A percentile compares a stretch with the other conserved stretches of the same genome.
Conservation (phyloP, 2,797 vertebrate genomes). For the Microctenopoma stevenorrisi region DNA sequence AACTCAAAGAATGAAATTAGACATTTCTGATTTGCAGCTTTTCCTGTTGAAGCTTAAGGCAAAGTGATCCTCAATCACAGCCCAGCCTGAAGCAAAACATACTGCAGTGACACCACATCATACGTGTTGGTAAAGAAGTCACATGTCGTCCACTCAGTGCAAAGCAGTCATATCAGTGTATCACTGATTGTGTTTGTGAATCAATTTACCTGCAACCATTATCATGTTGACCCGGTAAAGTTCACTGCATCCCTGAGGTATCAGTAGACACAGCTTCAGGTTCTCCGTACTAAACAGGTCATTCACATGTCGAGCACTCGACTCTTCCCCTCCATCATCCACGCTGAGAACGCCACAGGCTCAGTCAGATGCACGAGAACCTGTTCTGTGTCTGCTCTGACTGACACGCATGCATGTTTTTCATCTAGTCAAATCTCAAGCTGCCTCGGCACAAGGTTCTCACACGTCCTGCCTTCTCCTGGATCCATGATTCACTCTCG, state of each 20-base stretch:
- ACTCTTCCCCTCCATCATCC: background rate
- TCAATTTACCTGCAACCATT: background rate
- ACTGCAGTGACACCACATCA: too few relatives aligned
- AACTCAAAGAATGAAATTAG: background rate
- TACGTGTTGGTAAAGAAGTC: background rate
- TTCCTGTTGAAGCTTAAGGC: background rate
- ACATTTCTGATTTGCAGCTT: background rate
- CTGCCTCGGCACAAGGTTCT: background rate
- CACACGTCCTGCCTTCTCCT: background rate
- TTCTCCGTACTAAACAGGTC: background rate
- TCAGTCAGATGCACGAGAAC: conserved; percentile 1
- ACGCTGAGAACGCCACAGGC: background rate
- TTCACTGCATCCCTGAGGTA: background rate
- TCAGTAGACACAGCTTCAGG: background rate
- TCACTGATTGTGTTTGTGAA: background rate
- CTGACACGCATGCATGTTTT: conserved; percentile 14
- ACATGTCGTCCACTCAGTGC: background rate
- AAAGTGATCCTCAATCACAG: background rate
- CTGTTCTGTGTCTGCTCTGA: conserved; percentile 10
- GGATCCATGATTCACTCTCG: background rate
- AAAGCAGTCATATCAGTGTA: background rate
- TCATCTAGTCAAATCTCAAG: conserved; percentile 13
- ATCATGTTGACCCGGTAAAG: too few relatives aligned
- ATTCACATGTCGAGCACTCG: background rate
- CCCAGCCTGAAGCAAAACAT: background rate